Evolutionary conservation across 2,888 invertebrate species (phyloP).

Genomic region (Caenorhabditis virilis): DNA sequence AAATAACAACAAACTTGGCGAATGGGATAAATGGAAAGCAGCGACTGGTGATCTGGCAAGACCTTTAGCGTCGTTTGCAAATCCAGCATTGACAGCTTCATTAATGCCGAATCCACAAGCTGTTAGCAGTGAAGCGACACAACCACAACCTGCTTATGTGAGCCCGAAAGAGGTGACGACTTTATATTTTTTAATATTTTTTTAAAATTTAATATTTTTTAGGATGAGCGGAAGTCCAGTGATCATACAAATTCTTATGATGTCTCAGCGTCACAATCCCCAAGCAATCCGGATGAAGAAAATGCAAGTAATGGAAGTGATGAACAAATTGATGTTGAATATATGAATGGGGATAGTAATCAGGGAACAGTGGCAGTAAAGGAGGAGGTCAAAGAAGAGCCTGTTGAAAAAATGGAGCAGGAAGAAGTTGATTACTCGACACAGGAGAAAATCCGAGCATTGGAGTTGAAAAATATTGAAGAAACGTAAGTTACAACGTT

Average conservation of each 20-base stretch:
- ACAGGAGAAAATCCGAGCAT: not conserved
- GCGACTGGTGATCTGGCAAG: constrained; percentile 8
- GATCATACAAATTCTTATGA: constrained; percentile 46
- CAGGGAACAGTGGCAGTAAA: no score
- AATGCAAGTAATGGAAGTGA: constrained; percentile 20
- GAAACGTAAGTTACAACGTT: not conserved
- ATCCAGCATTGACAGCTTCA: constrained; percentile 12
- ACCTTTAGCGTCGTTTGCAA: constrained; percentile 12
- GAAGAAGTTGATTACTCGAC: not conserved
- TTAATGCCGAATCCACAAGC: constrained; percentile 19
- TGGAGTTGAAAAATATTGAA: not conserved
- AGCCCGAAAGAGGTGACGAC: constrained; percentile 30
- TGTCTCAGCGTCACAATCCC: constrained; percentile 43
- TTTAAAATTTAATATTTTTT: constrained; percentile 6
- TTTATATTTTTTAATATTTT: no score
- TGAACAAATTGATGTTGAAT: constrained; percentile 43
- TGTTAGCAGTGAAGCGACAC: constrained; percentile 8
- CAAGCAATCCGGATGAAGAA: constrained; percentile 34
- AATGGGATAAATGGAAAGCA: constrained; percentile 27
- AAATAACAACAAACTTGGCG: constrained; percentile 25
- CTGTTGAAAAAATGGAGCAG: not conserved
- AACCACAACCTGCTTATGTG: constrained; percentile 8
- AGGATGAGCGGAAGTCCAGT: constrained; percentile 32
- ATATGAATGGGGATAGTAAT: constrained; percentile 11
- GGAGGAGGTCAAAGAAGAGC: no score